Percentiles rank a stretch among this genome's conserved stretches.
These are phyloP conservation scores for Limnephilus marmoratus DNA, from an alignment of 2,888 invertebrate species.

Conservation along the genomic window DNA sequence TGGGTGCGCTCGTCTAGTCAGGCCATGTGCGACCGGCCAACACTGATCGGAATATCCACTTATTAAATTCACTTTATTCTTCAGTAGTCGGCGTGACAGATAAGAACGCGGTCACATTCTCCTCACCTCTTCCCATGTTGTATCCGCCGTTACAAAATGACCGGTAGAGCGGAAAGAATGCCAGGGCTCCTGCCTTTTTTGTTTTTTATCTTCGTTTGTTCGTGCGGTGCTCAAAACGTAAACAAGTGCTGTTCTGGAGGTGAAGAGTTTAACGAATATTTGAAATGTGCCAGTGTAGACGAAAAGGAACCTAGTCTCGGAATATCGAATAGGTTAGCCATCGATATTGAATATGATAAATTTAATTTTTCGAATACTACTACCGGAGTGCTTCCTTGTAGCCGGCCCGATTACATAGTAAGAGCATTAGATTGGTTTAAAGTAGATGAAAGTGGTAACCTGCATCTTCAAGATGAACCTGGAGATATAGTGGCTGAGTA, in stretches of 20 bases:
- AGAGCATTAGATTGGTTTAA: conserved; percentile 44
- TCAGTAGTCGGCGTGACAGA: conserved; percentile 39
- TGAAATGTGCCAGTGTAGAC: conserved; percentile 47
- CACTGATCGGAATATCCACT: background rate
- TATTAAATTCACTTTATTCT: conserved; percentile 28
- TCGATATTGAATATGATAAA: conserved; percentile 49
- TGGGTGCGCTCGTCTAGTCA: background rate
- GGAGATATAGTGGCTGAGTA: conserved; percentile 36
- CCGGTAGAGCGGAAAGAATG: conserved; percentile 16
- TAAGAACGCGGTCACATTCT: conserved; percentile 43
- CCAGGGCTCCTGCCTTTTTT: background rate
- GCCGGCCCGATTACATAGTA: conserved; percentile 14
- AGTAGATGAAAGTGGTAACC: conserved; percentile 49
- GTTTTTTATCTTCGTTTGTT: background rate
- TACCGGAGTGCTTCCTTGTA: conserved; percentile 52
- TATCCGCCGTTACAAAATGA: conserved; percentile 20
- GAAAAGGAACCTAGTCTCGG: background rate
- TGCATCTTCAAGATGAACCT: conserved; percentile 48
- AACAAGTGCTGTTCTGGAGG: conserved; percentile 62
- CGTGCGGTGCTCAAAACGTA: conserved; percentile 35
- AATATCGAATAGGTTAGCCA: conserved; percentile 30
- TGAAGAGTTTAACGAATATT: conserved; percentile 48
- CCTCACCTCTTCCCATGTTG: background rate
- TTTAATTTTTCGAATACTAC: conserved; percentile 49
- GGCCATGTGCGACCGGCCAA: conserved; percentile 11